Evolutionary conservation across 2,888 invertebrate genomes (phyloP), one percentile per base, ranked within the genome.

Genomic region (Phlogophora meticulosa): DNA sequence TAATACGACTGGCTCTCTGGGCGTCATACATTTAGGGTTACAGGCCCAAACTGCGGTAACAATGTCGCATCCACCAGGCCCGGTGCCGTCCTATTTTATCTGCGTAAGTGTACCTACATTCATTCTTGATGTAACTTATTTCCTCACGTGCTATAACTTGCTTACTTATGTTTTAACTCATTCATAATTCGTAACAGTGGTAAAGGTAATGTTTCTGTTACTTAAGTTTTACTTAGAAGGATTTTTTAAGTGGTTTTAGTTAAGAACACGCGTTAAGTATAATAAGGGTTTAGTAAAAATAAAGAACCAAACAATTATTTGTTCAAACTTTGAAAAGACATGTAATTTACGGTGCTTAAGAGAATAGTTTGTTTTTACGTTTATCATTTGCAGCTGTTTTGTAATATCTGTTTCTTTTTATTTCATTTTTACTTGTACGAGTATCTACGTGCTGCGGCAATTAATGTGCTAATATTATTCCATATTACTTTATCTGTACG

Each of bases 31-130:
- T 85, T 84, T 76, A 77, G 72, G 72, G 76, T 78, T 82, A 74
- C 74, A 75, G 76, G 75, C 76, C 64, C 72, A 69, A 51, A 65
- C 64, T 69, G 75, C 65, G 80, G 82, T 70, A 74, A 83, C 83
- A 78, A 81, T 81, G 87, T 88, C 86, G 80, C 83, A 78, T 86
- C 83, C 85, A 88, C 84, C 83, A 85, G 82, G 74, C 78, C 72
- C 70, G 69, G 62, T 43, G 48, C 53, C 71, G 55, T 28, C 51
- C 78, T 75, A 74, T 82, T 85, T 87, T 88, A 85, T 87, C 83
- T 85, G 64, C 49, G 51, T 69, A 69, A 81, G 66, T 72, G 65
- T 63, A 48, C 60, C 48, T 72, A 76, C 57, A 77, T 63, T 72
- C 10, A 70, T 62, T 59, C 43, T 69, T 63, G 34, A 55, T 56